phyloP scores from a whole-genome alignment of 2,113 vertebrate species.

The Heterocephalus glaber region DNA sequence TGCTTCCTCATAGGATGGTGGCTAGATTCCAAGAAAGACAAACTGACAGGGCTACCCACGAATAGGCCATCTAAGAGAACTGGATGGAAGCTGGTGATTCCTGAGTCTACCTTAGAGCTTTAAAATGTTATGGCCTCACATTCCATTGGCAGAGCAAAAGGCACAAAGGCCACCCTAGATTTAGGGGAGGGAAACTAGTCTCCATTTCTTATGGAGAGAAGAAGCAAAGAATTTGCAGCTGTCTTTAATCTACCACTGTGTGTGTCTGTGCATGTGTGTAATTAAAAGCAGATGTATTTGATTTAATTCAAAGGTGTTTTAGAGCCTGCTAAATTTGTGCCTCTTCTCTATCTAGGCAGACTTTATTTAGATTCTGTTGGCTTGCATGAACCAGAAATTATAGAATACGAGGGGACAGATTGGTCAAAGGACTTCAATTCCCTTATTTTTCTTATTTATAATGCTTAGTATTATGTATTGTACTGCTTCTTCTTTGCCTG shows the following conservation, averaged over 20 bases:
- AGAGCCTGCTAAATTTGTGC: conserved; percentile 41
- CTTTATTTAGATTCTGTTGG: conserved; percentile 44
- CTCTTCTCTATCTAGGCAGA: conserved; percentile 14
- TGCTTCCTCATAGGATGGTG: neutral
- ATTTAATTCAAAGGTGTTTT: conserved; percentile 62
- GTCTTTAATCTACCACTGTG: conserved; percentile 51
- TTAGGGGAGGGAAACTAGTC: neutral
- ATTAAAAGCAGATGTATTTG: conserved; percentile 70
- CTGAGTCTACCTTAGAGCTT: neutral
- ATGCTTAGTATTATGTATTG: neutral
- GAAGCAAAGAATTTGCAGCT: conserved; percentile 23
- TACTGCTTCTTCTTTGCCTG: neutral
- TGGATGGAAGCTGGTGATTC: neutral
- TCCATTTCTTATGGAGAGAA: neutral
- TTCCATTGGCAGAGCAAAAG: neutral
- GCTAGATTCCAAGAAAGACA: neutral
- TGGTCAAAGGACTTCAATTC: conserved; percentile 26
- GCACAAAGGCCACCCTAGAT: neutral
- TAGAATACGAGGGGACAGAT: neutral
- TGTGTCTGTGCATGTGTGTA: neutral
- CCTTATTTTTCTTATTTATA: conserved; percentile 31
- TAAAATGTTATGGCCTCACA: neutral
- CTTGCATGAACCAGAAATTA: conserved; percentile 41
- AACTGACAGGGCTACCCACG: neutral
- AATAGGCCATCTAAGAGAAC: neutral